Conservation (phyloP, 1,140 invertebrate genomes). For the Colletes gigas region DNA sequence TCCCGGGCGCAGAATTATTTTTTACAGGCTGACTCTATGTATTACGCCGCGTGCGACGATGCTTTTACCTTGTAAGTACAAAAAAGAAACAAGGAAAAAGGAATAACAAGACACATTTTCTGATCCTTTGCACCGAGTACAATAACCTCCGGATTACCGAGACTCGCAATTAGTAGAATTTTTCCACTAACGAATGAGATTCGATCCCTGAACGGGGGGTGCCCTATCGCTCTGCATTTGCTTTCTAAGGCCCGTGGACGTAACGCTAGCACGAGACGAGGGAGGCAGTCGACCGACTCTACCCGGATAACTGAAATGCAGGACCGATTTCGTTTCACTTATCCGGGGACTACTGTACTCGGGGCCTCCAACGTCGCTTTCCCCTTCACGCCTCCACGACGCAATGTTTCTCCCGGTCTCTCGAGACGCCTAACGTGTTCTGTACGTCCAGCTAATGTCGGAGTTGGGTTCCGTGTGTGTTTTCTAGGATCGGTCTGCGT, state of each 20-base stretch:
- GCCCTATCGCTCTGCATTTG: too few relatives aligned
- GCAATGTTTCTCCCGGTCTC: background rate
- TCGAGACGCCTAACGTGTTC: background rate
- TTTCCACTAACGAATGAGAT: too few relatives aligned
- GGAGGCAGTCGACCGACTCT: too few relatives aligned
- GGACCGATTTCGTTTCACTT: too few relatives aligned
- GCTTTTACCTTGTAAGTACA: background rate
- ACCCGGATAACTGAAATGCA: too few relatives aligned
- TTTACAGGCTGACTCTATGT: background rate
- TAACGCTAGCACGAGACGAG: too few relatives aligned
- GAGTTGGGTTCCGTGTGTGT: background rate
- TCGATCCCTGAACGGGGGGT: too few relatives aligned
- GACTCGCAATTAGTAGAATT: too few relatives aligned
- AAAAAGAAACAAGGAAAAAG: slow-evolving; percentile 1
- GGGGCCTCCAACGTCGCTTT: background rate
- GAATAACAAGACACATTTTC: background rate
- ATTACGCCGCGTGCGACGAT: background rate
- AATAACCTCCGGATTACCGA: too few relatives aligned
- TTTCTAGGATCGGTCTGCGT: background rate
- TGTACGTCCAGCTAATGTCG: background rate
- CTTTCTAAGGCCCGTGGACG: too few relatives aligned
- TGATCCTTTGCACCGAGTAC: background rate
- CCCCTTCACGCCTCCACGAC: background rate
- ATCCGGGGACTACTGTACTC: too few relatives aligned
- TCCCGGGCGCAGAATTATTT: too few relatives aligned